phyloP scores from a whole-genome alignment of 2,113 vertebrate genomes.

The Circaetus cinerascens region DNA sequence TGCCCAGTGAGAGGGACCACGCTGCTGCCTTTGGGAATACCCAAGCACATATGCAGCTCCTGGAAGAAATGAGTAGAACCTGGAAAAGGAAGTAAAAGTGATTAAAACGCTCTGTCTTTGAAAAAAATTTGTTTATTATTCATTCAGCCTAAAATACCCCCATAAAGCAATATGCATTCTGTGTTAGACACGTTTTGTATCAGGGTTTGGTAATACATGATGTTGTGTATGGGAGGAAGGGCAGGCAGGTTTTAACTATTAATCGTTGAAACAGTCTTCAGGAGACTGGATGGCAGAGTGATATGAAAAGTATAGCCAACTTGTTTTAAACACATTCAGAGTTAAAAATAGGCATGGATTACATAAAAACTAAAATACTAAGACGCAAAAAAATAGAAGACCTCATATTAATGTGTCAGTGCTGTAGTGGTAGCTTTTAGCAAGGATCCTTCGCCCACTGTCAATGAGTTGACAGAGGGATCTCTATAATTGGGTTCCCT shows the following conservation, averaged over 20 bases:
- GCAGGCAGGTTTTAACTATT: not conserved
- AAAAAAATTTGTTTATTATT: not conserved
- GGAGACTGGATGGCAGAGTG: not conserved
- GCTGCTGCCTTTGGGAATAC: constrained; percentile 45
- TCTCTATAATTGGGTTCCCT: not conserved
- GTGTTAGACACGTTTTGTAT: not conserved
- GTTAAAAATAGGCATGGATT: not conserved
- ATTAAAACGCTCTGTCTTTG: not conserved
- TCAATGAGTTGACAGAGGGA: not conserved
- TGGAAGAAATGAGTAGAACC: constrained; percentile 66
- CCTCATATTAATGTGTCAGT: not conserved
- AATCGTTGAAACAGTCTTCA: not conserved
- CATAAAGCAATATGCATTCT: not conserved
- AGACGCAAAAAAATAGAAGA: not conserved
- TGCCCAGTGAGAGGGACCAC: constrained; percentile 59
- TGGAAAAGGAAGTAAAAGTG: constrained; percentile 1
- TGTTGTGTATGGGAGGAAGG: not conserved
- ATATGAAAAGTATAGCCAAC: not conserved
- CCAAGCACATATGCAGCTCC: constrained; percentile 39
- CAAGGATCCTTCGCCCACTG: not conserved
- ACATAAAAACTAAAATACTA: not conserved
- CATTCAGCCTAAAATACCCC: not conserved
- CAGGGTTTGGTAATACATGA: not conserved
- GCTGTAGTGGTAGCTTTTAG: not conserved
- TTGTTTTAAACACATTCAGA: not conserved